These are phyloP conservation scores for Columbina picui DNA, from an alignment of 2,113 vertebrate species.

Conservation along the genomic window DNA sequence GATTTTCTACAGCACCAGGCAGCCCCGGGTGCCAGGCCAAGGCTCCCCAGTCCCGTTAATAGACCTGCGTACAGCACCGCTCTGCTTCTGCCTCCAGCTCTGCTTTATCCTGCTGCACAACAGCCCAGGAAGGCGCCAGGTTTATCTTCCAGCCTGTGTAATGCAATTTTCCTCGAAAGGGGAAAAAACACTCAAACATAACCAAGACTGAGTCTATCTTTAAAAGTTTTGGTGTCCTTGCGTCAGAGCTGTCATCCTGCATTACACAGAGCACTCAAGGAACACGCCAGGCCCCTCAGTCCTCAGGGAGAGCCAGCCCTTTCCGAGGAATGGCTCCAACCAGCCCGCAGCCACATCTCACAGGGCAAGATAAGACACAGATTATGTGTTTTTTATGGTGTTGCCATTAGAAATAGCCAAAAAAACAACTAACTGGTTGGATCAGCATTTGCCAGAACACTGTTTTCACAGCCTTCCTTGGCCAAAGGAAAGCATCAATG, in stretches of 20 bases:
- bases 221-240: background rate
- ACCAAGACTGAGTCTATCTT: accelerated
- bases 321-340: background rate
- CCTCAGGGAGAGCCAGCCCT: background rate
- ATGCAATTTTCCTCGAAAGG: background rate
- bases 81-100: background rate
- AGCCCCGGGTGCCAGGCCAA: background rate
- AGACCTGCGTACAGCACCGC: accelerated
- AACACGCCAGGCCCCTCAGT: background rate
- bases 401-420: background rate
- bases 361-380: background rate
- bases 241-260: background rate
- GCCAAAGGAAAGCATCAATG: background rate
- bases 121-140: background rate
- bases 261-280: background rate
- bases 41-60: background rate
- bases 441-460: background rate
- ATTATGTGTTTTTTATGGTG: background rate
- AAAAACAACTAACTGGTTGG: background rate
- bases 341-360: background rate
- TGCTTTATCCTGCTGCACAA: accelerated
- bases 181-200: background rate
- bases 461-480: background rate
- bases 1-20: accelerated
- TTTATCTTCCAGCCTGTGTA: background rate